phyloP scores from a whole-genome alignment of 2,113 vertebrate species.

The Balaenoptera acutorostrata region DNA sequence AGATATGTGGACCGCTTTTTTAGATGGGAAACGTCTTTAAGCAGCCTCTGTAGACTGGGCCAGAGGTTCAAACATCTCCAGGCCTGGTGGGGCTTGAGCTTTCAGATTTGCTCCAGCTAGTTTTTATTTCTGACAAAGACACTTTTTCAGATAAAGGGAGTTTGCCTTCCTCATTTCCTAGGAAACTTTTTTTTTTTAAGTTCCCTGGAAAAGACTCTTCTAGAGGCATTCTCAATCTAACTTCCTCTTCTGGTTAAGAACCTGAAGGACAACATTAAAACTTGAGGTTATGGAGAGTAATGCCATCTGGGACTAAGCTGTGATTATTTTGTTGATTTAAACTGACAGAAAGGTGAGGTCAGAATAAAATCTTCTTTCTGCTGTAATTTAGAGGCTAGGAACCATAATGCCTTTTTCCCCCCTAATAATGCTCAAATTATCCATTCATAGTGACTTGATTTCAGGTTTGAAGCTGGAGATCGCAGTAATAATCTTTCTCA shows the following conservation, averaged over 20 bases:
- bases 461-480: conserved; percentile 64
- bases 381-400: conserved; percentile 61
- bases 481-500: conserved; percentile 66
- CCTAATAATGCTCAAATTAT: conserved; percentile 60
- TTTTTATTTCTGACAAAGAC: conserved; percentile 58
- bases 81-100: conserved; percentile 22
- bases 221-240: conserved; percentile 63
- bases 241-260: conserved; percentile 70
- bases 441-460: conserved; percentile 75
- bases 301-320: conserved; percentile 55
- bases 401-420: background rate
- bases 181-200: conserved; percentile 21
- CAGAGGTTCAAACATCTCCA: conserved; percentile 55
- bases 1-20: conserved; percentile 67
- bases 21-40: conserved; percentile 67
- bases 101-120: conserved; percentile 40
- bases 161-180: conserved; percentile 68
- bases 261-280: conserved; percentile 51
- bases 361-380: conserved; percentile 67
- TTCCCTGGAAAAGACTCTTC: conserved; percentile 57
- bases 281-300: conserved; percentile 57
- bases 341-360: conserved; percentile 65
- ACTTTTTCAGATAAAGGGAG: conserved; percentile 67
- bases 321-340: conserved; percentile 75
- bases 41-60: conserved; percentile 51